Percentiles rank a stretch among this genome's conserved stretches.
phyloP scores from a whole-genome alignment of 1,140 invertebrate genomes.

The Mya arenaria region DNA sequence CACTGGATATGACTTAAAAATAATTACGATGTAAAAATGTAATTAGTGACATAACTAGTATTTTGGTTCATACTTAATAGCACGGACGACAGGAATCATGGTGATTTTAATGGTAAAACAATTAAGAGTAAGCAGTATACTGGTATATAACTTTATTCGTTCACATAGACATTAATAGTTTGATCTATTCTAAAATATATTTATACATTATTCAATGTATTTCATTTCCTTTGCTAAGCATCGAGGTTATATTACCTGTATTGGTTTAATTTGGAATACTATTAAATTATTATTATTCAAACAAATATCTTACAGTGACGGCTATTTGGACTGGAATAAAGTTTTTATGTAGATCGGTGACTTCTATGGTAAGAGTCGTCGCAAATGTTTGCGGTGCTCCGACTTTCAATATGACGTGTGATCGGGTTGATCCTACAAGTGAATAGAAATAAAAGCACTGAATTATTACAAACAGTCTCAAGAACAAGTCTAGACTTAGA shows the following conservation, averaged over 20 bases:
- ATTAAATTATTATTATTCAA: background rate
- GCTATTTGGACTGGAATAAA: background rate
- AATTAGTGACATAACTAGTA: background rate
- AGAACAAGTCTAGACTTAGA: too few relatives aligned
- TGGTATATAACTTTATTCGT: background rate
- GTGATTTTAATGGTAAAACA: too few relatives aligned
- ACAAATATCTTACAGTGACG: constrained; percentile 25
- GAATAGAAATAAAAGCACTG: too few relatives aligned
- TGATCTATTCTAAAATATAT: background rate
- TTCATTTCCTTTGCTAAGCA: too few relatives aligned
- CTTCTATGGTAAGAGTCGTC: background rate
- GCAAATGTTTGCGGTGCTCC: background rate
- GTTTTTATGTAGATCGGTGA: constrained; percentile 21
- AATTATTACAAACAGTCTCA: too few relatives aligned
- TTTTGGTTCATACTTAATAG: background rate
- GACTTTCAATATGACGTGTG: constrained; percentile 36
- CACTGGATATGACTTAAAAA: constrained; percentile 14
- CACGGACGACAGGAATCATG: background rate
- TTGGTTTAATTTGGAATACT: background rate
- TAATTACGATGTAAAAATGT: background rate
- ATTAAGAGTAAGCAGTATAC: background rate
- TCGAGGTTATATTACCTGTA: too few relatives aligned
- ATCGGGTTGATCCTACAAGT: constrained; percentile 9
- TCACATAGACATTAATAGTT: background rate
- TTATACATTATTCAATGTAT: too few relatives aligned